Evolutionary conservation across 2,888 invertebrate species (phyloP), one percentile per base, ranked within the genome.

Genomic region (Thymelicus sylvestris): DNA sequence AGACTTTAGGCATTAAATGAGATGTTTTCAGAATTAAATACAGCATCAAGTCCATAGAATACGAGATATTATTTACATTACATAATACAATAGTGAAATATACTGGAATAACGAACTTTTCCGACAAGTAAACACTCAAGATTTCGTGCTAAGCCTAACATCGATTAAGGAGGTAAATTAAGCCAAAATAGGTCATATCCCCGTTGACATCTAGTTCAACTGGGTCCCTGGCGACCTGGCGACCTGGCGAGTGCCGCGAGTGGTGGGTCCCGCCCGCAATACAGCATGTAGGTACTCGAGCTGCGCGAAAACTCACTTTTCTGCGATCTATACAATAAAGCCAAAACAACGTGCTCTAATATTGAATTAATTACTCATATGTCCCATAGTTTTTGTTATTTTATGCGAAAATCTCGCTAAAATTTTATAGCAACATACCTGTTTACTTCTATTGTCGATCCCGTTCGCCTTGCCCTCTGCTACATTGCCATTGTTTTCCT

Each of bases 371-470:
- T 41, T 41, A 38, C 8, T 38, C 57, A 38, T 38, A 38, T 8
- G 1, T 6, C 8, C 5, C 7, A 13, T 4, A 24, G 0, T 31
- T 39, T 67, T 59, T 38, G 44, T 44, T 8, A 44, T 6, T 38
- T 12, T n/a, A 6, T 47, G 71, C 72, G 75, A 76, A 81, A 81
- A 80, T 75, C 73, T 72, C 72, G 62, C 64, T 76, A 78, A 82
- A 85, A 84, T 80, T 78, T 77, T 83, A 82, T 80, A 79, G 72
- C 79, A 84, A 80, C 75, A 80, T 92, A 93, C 93, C 93, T 95
- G 95, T 91, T 95, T 95, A 90, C 90, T 93, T 89, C 92, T 94
- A 90, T 93, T 94, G 91, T 94, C 94, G 85, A 91, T 94, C 87
- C 94, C 94, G 86, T 94, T 94, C 84, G 93, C 88, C 86, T 94